phyloP scores from a whole-genome alignment of 2,888 invertebrate genomes.

The Mactromeris polynyma region DNA sequence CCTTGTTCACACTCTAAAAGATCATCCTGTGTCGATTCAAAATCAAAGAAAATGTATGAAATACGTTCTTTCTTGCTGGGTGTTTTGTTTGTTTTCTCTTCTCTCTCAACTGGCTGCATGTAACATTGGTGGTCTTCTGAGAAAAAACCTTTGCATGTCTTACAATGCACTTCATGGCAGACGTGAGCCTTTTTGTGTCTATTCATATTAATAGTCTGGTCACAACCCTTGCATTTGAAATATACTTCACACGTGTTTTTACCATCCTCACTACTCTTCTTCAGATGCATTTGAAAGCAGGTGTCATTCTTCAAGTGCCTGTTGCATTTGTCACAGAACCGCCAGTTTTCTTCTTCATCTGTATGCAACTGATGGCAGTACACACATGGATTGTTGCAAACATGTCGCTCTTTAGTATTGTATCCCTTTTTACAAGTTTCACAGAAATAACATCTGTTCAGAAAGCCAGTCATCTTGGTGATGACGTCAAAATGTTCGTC shows the following conservation, averaged over 20 bases:
- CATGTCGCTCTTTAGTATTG: too few relatives aligned
- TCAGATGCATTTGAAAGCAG: too few relatives aligned
- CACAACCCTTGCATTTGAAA: constrained; percentile 29
- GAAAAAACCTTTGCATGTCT: too few relatives aligned
- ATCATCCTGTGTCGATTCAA: constrained; percentile 16
- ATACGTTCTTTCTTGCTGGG: neutral
- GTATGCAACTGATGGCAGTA: too few relatives aligned
- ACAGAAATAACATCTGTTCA: constrained; percentile 34
- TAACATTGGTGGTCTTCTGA: constrained; percentile 39
- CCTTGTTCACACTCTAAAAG: neutral
- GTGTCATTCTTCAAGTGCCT: too few relatives aligned
- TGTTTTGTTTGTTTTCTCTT: neutral
- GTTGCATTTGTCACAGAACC: too few relatives aligned
- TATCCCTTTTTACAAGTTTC: constrained; percentile 22
- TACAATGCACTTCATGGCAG: constrained; percentile 28
- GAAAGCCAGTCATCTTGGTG: too few relatives aligned
- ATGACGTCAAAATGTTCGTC: too few relatives aligned
- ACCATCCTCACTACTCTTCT: neutral
- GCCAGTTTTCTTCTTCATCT: too few relatives aligned
- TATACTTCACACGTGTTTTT: constrained; percentile 24
- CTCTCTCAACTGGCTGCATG: constrained; percentile 50
- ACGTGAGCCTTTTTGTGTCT: constrained; percentile 29
- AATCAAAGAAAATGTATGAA: constrained; percentile 1
- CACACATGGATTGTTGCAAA: too few relatives aligned
- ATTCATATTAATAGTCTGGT: constrained; percentile 23